Base-by-base conservation (phyloP, 1,140 invertebrate species). In the Drosophila erecta region DNA sequence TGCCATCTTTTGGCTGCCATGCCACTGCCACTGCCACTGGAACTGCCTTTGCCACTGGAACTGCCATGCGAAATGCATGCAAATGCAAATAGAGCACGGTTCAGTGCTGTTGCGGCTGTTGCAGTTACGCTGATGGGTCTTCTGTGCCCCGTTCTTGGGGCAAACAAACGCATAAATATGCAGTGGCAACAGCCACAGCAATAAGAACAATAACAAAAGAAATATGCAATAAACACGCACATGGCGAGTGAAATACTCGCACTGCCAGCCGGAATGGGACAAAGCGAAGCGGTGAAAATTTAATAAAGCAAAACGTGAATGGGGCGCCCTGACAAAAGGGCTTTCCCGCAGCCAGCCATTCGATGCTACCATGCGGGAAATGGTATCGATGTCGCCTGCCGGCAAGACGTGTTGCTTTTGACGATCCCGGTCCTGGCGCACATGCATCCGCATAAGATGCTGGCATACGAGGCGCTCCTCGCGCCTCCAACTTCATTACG, bases 81-180 rank as follows among this genome's bases (percentile, higher is more conserved):
- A 84, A 87, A 89, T 87, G 84, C 72, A 76, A 87, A 76, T 74
- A 72, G 65, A 61, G 47, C 62, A 70, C 65, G 62, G 76, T 86
- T 86, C 83, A 87, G 76, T 86, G 83, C 76, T 66, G 67, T 61
- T 56, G 51, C 54, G 65, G 66, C 66, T 70, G 66, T 69, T 67
- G 64, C 64, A 65, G 66, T 70, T 44, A 54, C 66, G 17, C 24
- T 59, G 59, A 59, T 62, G 59, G 37, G 59, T 64, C 60, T 49
- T 35, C 59, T 59, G 54, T 38, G 59, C 61, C 11, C 41, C 41
- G 69, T 40, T 72, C 47, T 27, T 10, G 10, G 10, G 73, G 64
- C 81, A 87, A 89, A 89, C 83, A 87, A 87, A 87, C 79, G 79
- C 74, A 89, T 89, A 87, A 87, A 89, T 87, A 87, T 90, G 71